phyloP scores from a whole-genome alignment of 2,888 invertebrate genomes.

The Sinelater perroti region DNA sequence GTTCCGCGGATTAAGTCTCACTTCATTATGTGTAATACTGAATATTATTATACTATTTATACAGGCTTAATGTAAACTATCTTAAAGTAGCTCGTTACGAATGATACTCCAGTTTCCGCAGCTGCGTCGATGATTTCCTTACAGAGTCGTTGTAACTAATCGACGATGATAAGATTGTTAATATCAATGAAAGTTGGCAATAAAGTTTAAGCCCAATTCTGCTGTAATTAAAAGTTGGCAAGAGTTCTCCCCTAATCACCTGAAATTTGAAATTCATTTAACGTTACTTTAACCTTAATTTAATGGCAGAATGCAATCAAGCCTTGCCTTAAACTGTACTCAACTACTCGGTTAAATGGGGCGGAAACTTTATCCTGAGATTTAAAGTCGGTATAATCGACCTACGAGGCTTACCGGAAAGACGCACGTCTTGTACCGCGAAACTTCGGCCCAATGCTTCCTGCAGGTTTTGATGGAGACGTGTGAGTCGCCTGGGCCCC shows the following conservation, averaged over 20 bases:
- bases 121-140: no score
- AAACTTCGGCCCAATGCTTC: conserved; percentile 22
- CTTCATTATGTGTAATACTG: conserved; percentile 29
- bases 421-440: conserved; percentile 20
- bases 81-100: conserved; percentile 8
- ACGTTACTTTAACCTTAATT: conserved; percentile 52
- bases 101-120: no score
- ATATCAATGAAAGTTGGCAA: conserved; percentile 45
- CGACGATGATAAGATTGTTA: conserved; percentile 35
- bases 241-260: conserved; percentile 48
- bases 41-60: conserved; percentile 29
- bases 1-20: conserved; percentile 26
- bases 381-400: conserved; percentile 48
- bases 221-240: conserved; percentile 53
- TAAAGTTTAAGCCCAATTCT: conserved; percentile 48
- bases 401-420: conserved; percentile 13
- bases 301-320: conserved; percentile 52
- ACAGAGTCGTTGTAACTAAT: conserved; percentile 1
- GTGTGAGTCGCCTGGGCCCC: conserved; percentile 14
- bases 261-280: conserved; percentile 55
- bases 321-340: conserved; percentile 49
- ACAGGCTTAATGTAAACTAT: conserved; percentile 13
- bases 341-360: conserved; percentile 47
- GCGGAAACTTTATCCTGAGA: conserved; percentile 49
- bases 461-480: conserved; percentile 13